Evolutionary conservation across 2,113 vertebrate genomes (phyloP).

Genomic region (Parotia lawesii): DNA sequence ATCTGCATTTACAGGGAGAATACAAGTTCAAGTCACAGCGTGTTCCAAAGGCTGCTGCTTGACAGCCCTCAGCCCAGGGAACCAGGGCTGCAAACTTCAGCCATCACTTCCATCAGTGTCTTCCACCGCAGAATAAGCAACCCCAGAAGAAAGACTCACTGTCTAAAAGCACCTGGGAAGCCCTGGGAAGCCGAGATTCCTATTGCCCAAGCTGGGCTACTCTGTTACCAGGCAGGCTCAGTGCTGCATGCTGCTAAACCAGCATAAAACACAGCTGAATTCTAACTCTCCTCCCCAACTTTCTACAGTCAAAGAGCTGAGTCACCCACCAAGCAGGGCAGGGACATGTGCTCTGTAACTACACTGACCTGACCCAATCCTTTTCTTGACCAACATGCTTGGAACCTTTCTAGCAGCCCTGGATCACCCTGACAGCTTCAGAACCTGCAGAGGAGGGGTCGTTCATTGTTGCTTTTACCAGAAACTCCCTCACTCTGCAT

Average conservation of each 20-base stretch:
- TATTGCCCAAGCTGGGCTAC: background rate
- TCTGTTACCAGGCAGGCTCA: background rate
- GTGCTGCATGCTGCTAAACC: background rate
- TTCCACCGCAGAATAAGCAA: background rate
- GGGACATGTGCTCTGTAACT: background rate
- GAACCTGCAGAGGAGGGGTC: background rate
- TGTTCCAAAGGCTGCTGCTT: background rate
- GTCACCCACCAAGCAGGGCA: background rate
- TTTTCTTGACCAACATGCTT: background rate
- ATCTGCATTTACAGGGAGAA: slow-evolving; percentile 65
- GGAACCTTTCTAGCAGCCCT: background rate
- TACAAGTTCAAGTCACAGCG: background rate
- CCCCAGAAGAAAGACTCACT: background rate
- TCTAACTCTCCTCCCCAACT: background rate
- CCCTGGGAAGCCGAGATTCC: background rate
- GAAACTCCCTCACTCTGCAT: background rate
- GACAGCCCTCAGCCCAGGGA: background rate
- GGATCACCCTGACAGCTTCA: background rate
- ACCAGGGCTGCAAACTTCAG: background rate
- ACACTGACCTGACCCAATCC: background rate
- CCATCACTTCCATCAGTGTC: background rate
- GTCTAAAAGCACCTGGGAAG: background rate
- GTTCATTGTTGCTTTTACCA: background rate
- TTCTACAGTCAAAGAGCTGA: background rate
- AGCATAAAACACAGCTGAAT: background rate